phyloP scores from a whole-genome alignment of 2,797 vertebrate genomes.

The Pygocentrus nattereri region DNA sequence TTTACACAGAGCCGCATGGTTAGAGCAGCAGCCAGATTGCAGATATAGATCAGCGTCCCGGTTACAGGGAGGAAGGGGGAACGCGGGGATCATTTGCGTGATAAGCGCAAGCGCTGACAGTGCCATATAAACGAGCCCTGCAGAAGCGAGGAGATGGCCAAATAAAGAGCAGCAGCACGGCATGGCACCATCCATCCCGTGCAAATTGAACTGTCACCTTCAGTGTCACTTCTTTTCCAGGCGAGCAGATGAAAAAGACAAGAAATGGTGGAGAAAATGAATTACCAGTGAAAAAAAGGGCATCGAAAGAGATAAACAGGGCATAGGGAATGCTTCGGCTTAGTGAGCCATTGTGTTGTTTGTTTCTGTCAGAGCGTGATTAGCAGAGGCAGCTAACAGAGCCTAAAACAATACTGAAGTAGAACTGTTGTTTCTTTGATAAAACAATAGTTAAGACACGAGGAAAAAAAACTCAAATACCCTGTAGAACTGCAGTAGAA shows the following conservation, averaged over 20 bases:
- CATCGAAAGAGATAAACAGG: conserved; percentile 75
- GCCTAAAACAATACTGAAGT: background rate
- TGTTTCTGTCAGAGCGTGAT: conserved; percentile 44
- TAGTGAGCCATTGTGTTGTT: conserved; percentile 8
- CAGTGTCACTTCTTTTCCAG: conserved; percentile 87
- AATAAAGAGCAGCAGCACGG: conserved; percentile 85
- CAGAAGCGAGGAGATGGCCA: conserved; percentile 78
- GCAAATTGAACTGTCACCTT: conserved; percentile 99
- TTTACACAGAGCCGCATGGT: conserved; percentile 75
- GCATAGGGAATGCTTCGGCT: conserved; percentile 59
- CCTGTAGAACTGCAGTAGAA: no score
- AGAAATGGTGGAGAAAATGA: conserved; percentile 80
- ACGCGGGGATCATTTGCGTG: conserved; percentile 80
- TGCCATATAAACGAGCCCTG: conserved; percentile 84
- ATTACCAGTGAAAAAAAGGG: conserved; percentile 74
- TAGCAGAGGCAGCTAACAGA: background rate
- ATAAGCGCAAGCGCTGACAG: conserved; percentile 80
- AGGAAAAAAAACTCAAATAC: no score
- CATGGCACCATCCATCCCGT: conserved; percentile 89
- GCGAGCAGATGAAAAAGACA: conserved; percentile 87
- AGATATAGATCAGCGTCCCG: conserved; percentile 82
- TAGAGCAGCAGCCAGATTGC: conserved; percentile 70
- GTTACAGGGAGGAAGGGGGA: conserved; percentile 69
- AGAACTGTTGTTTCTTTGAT: background rate
- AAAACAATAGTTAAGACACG: background rate